Percentiles rank a stretch among this genome's conserved stretches.
phyloP scores from a whole-genome alignment of 2,797 vertebrate genomes.

The Manis crassicaudata region DNA sequence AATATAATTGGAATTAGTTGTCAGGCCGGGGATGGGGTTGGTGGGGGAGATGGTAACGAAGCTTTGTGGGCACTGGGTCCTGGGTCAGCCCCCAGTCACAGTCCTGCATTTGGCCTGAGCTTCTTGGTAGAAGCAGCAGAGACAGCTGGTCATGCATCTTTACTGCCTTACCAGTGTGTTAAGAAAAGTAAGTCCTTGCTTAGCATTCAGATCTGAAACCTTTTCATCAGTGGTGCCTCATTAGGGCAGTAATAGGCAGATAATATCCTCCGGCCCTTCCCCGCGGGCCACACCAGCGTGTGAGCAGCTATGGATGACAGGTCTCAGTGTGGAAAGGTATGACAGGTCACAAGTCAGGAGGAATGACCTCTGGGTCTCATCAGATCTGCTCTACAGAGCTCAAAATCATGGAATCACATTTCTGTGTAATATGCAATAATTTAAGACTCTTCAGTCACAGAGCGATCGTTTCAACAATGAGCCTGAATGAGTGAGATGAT shows the following conservation, averaged over 20 bases:
- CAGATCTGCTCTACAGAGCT: background rate
- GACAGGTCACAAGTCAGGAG: background rate
- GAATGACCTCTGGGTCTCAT: rapidly evolving
- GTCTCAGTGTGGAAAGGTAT: rapidly evolving
- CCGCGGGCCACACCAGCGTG: rapidly evolving
- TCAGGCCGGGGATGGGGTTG: too few relatives aligned
- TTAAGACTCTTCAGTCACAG: too few relatives aligned
- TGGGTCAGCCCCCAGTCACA: background rate
- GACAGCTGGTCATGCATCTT: rapidly evolving
- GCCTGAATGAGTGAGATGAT: background rate
- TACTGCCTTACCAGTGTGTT: rapidly evolving
- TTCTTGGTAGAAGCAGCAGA: background rate
- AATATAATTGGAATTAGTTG: background rate
- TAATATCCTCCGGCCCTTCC: too few relatives aligned
- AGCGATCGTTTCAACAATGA: background rate
- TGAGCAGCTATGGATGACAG: rapidly evolving
- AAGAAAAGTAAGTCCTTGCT: background rate
- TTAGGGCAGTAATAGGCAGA: rapidly evolving
- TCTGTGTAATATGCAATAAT: background rate
- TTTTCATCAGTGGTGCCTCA: background rate
- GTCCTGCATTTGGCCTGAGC: background rate
- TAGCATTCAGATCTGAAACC: background rate
- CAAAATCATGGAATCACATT: background rate
- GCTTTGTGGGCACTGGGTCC: background rate
- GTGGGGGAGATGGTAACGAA: background rate